Conservation (phyloP, 2,888 invertebrate species). For the Hartigia nigra region DNA sequence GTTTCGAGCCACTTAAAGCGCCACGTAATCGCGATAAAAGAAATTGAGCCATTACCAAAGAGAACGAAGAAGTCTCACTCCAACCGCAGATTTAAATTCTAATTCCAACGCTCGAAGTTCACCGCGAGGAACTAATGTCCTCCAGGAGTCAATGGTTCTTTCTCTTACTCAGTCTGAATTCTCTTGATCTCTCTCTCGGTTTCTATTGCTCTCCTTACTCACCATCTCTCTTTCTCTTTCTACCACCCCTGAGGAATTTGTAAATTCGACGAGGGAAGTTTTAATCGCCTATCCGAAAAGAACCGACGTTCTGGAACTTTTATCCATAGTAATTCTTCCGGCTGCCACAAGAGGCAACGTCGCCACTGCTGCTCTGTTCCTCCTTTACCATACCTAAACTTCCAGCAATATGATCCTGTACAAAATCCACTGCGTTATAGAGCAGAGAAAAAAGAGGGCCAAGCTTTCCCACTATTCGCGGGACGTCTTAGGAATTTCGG, state of each 20-base stretch:
- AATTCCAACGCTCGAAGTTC: slow-evolving; percentile 33
- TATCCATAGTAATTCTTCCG: background rate
- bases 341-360: background rate
- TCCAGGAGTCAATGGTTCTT: slow-evolving; percentile 11
- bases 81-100: slow-evolving; percentile 46
- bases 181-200: background rate
- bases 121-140: slow-evolving; percentile 23
- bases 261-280: slow-evolving; percentile 57
- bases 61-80: slow-evolving; percentile 31
- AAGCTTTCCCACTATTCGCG: background rate
- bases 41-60: slow-evolving; percentile 44
- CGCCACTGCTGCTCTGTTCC: background rate
- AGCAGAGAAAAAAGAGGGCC: background rate
- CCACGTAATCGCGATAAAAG: slow-evolving; percentile 33
- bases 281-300: slow-evolving; percentile 54
- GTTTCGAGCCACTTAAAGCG: slow-evolving; percentile 10
- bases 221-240: background rate
- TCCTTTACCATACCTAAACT: background rate
- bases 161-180: background rate
- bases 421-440: background rate
- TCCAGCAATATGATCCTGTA: background rate
- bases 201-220: slow-evolving; percentile 22
- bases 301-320: slow-evolving; percentile 2
- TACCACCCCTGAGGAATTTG: slow-evolving; percentile 50
- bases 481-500: background rate